Evolutionary conservation across 2,113 vertebrate genomes (phyloP).

Genomic region (Gadus chalcogrammus): DNA sequence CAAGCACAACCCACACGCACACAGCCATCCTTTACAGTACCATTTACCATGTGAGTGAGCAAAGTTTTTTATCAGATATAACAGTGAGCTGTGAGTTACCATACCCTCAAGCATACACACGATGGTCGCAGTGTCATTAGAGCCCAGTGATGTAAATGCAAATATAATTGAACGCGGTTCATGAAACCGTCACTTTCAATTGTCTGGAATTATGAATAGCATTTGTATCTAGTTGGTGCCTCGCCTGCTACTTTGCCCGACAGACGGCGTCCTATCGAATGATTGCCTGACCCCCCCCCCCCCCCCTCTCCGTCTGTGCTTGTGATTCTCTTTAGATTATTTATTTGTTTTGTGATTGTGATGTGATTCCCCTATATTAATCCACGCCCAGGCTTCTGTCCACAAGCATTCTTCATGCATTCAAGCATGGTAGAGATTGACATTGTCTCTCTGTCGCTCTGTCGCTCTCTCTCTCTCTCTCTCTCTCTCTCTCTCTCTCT

Average conservation of each 20-base stretch:
- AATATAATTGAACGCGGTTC: constrained; percentile 60
- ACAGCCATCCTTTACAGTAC: not conserved
- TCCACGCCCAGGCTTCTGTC: constrained; percentile 37
- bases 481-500: too few relatives aligned
- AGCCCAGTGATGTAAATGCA: constrained; percentile 57
- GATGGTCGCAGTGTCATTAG: constrained; percentile 17
- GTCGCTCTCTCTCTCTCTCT: too few relatives aligned
- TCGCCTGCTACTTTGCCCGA: constrained; percentile 42
- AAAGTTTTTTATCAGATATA: not conserved
- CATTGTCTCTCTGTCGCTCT: constrained; percentile 33
- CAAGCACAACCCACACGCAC: not conserved
- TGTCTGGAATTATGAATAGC: constrained; percentile 58
- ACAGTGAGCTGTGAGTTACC: not conserved
- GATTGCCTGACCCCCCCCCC: constrained; percentile 22
- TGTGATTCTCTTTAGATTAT: constrained; percentile 55
- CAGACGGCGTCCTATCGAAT: constrained; percentile 27
- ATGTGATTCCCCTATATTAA: constrained; percentile 37
- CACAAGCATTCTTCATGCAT: constrained; percentile 53
- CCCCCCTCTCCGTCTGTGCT: constrained; percentile 30
- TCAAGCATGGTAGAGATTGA: constrained; percentile 58
- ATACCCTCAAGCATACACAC: not conserved
- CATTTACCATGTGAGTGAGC: not conserved
- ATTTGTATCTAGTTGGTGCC: constrained; percentile 57
- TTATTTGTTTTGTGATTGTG: constrained; percentile 66
- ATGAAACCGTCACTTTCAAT: constrained; percentile 49